Evolutionary conservation across 1,140 invertebrate species (phyloP), one percentile per base, ranked within the genome.

Genomic region (Zaprionus capensis): DNA sequence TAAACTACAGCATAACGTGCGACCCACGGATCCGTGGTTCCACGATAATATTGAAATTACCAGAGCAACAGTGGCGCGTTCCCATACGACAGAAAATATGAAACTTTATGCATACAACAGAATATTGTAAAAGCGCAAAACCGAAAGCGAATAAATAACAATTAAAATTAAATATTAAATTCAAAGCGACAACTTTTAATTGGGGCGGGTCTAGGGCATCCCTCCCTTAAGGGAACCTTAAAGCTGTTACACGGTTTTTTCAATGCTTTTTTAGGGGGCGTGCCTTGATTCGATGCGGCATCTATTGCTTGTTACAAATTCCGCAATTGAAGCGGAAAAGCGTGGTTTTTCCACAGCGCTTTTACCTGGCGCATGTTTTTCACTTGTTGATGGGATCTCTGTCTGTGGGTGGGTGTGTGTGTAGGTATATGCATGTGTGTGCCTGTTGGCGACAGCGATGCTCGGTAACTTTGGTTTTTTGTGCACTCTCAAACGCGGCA

Each of bases 151-250:
- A 76, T 88, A 90, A 85, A 81, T 91, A 90, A 84, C 82, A 90
- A 90, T 88, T 91, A 81, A 84, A 87, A 88, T 88, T 91, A 81
- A 84, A 87, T 84, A 87, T 90, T 87, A 90, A 87, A 90, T 90
- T 90, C 70, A 90, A 82, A 74, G 44, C 22, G 28, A 64, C 56
- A 46, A 41, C 38, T 82, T 80, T 85, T 53, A 71, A 70, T 75
- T 49, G 49, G 26, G 6, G 6, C 0, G n/a, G 41, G 41, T 34
- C 9, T 7, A 34, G 31, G 31, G 31, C 9, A 34, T 34, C 9
- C 31, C 38, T 41, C 15, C 5, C 38, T n/a, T 44, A 17, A 5
- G 24, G 24, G 24, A 26, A 0, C 24, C 5, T 26, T 26, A 26
- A 44, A 17, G n/a, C 41, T 17, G n/a, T 44, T 44, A 44, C 17